These are phyloP conservation scores for Papilio polyxenes DNA, from an alignment of 1,140 invertebrate genomes.

Conservation along the genomic window DNA sequence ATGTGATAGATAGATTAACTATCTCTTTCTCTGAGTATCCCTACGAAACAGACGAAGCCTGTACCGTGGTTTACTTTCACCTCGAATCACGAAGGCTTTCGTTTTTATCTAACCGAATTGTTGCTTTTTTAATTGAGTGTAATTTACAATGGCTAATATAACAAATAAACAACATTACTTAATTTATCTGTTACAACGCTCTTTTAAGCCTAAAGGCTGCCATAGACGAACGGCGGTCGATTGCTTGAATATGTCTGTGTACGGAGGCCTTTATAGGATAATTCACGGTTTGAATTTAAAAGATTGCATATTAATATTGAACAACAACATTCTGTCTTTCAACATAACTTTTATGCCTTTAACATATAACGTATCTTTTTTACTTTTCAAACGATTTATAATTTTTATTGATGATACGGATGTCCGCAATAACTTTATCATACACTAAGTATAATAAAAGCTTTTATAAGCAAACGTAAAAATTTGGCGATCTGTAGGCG, in stretches of 20 bases:
- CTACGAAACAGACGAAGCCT: neutral
- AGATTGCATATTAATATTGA: no score
- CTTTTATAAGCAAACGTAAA: neutral
- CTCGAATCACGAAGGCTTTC: conserved; percentile 17
- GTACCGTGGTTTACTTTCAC: conserved; percentile 6
- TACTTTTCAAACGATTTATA: neutral
- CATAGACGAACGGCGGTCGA: neutral
- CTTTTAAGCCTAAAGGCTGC: neutral
- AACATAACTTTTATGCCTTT: neutral
- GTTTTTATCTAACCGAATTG: conserved; percentile 13
- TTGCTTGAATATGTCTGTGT: neutral
- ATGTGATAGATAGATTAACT: neutral
- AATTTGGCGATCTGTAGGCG: neutral
- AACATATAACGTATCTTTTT: neutral
- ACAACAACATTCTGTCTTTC: neutral
- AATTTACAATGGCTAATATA: neutral
- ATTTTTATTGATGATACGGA: neutral
- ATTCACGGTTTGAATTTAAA: neutral
- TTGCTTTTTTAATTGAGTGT: neutral
- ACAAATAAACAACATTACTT: neutral
- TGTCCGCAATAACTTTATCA: neutral
- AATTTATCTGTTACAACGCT: neutral
- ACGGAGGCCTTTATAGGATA: neutral
- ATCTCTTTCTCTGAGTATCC: neutral
- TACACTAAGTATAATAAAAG: neutral